Evolutionary conservation across 1,140 invertebrate genomes (phyloP).

Genomic region (Trichomalopsis sarcophagae): DNA sequence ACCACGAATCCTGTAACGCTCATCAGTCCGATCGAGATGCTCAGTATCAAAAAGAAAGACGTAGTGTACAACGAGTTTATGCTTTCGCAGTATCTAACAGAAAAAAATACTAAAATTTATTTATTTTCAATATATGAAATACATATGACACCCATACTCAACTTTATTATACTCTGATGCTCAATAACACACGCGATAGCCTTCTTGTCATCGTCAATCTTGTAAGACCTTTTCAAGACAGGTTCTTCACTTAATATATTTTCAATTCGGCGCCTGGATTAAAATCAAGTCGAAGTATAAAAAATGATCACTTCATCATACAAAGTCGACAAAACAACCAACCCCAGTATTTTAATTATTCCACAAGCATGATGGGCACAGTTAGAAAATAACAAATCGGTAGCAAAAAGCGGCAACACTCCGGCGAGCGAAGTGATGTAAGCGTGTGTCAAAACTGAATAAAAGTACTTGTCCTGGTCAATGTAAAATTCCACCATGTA

Average conservation of each 20-base stretch:
- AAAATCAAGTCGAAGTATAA: not conserved
- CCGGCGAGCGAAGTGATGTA: constrained; percentile 20
- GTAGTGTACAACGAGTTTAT: not conserved
- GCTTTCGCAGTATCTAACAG: not conserved
- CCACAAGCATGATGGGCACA: constrained; percentile 28
- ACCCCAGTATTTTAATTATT: constrained; percentile 49
- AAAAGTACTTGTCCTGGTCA: constrained; percentile 47
- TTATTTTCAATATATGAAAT: too few species aligned
- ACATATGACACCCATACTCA: not conserved
- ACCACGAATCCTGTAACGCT: constrained; percentile 16
- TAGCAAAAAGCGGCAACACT: constrained; percentile 4
- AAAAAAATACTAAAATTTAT: not conserved
- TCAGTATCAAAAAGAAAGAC: not conserved
- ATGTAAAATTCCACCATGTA: constrained; percentile 41
- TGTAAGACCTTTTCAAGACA: not conserved
- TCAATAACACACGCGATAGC: not conserved
- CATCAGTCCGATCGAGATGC: not conserved
- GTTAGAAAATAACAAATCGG: not conserved
- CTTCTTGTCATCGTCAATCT: not conserved
- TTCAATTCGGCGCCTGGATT: not conserved
- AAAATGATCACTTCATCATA: not conserved
- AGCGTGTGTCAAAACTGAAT: constrained; percentile 37
- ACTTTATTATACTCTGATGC: constrained; percentile 18
- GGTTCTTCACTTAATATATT: not conserved
- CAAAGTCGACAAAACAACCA: not conserved